A percentile compares a stretch with the other conserved stretches of the same genome.
These are phyloP conservation scores for Vicugna pacos DNA, from an alignment of 2,113 vertebrate genomes.

Conservation along the genomic window DNA sequence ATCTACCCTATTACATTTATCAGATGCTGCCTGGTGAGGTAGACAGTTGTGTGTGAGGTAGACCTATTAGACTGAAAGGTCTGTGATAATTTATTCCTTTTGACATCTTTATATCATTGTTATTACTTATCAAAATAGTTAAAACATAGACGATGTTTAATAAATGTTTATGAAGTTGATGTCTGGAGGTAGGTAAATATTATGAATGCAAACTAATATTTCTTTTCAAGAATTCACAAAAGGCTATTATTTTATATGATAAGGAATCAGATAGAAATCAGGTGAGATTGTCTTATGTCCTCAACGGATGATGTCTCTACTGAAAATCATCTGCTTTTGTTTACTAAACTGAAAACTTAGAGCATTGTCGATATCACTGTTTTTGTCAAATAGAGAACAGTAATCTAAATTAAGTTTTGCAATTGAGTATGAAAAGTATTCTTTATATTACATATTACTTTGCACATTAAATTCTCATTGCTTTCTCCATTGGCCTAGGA, in stretches of 20 bases:
- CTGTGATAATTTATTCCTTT: neutral
- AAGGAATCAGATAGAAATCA: neutral
- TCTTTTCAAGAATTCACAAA: neutral
- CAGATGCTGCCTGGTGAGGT: neutral
- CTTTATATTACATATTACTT: neutral
- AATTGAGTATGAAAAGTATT: neutral
- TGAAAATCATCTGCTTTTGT: neutral
- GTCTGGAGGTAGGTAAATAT: neutral
- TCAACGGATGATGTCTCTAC: neutral
- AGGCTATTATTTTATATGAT: neutral
- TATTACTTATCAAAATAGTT: neutral
- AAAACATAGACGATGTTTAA: neutral
- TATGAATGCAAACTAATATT: neutral
- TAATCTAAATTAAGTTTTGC: neutral
- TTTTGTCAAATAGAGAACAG: neutral
- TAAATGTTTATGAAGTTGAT: neutral
- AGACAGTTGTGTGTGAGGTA: neutral
- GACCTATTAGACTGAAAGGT: neutral
- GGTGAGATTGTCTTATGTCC: neutral
- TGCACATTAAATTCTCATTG: neutral
- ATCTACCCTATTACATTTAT: neutral
- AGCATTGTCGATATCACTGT: neutral
- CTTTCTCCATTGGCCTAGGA: neutral
- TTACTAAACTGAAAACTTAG: constrained; percentile 21
- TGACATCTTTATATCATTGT: neutral